phyloP scores from a whole-genome alignment of 1,140 invertebrate species.

The Zaprionus davidi region DNA sequence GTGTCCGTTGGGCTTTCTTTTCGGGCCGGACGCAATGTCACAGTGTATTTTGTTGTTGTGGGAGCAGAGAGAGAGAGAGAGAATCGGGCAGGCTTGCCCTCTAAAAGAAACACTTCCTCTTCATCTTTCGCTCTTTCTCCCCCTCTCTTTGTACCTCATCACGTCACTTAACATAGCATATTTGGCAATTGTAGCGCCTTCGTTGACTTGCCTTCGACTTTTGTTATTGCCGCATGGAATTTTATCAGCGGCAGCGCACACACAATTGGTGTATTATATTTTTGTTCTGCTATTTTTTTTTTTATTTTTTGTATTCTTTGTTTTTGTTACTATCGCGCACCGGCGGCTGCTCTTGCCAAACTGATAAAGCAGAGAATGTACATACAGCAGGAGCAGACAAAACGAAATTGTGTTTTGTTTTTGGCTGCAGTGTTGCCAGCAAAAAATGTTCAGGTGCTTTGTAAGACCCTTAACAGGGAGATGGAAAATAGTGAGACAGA shows the following conservation, averaged over 20 bases:
- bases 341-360: conserved; percentile 29
- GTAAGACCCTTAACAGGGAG: neutral
- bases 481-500: neutral
- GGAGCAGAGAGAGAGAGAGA: neutral
- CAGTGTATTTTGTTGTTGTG: conserved; percentile 12
- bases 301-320: conserved; percentile 11
- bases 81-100: neutral
- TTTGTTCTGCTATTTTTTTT: conserved; percentile 5
- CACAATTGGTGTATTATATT: conserved; percentile 27
- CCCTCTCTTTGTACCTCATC: neutral
- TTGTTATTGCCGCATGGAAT: conserved; percentile 62
- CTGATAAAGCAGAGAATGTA: conserved; percentile 33
- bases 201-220: conserved; percentile 24
- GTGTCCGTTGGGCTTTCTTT: conserved; percentile 62
- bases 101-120: neutral
- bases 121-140: neutral
- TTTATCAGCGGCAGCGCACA: conserved; percentile 60
- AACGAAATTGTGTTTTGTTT: conserved; percentile 30
- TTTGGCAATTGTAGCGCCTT: conserved; percentile 1
- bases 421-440: conserved; percentile 46
- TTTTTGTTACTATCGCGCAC: conserved; percentile 25
- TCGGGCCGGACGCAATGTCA: conserved; percentile 38
- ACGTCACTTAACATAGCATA: conserved; percentile 2
- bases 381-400: conserved; percentile 29
- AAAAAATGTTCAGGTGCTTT: conserved; percentile 4